phyloP scores from a whole-genome alignment of 1,140 invertebrate species.

The Trichoplusia ni region DNA sequence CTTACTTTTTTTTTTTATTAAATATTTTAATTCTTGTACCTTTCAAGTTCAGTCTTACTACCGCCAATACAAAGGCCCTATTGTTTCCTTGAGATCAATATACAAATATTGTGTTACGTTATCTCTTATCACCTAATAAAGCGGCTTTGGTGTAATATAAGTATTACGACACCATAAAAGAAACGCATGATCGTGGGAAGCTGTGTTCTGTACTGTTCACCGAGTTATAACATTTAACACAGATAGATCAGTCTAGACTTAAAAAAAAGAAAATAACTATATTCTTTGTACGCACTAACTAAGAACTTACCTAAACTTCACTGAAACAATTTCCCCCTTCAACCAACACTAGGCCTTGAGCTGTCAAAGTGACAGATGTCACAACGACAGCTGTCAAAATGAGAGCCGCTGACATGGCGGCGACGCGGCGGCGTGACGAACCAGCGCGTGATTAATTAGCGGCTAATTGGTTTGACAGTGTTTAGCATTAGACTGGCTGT shows the following conservation, averaged over 20 bases:
- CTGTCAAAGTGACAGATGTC: slow-evolving; percentile 66
- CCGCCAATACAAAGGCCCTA: slow-evolving; percentile 14
- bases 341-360: slow-evolving; percentile 48
- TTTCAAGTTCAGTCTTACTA: background rate
- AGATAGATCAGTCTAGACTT: too few relatives aligned
- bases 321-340: slow-evolving; percentile 36
- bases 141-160: background rate
- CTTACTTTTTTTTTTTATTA: too few relatives aligned
- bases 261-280: too few relatives aligned
- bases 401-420: slow-evolving; percentile 35
- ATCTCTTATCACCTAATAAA: slow-evolving; percentile 19
- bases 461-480: slow-evolving; percentile 57
- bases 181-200: slow-evolving; percentile 14
- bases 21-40: background rate
- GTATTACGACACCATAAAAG: slow-evolving; percentile 2
- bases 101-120: slow-evolving; percentile 15
- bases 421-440: slow-evolving; percentile 46
- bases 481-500: slow-evolving; percentile 17
- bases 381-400: slow-evolving; percentile 24
- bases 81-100: slow-evolving; percentile 30
- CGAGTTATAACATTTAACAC: background rate
- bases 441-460: slow-evolving; percentile 60
- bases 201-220: background rate
- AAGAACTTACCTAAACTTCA: slow-evolving; percentile 9
- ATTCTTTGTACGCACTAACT: too few relatives aligned